Evolutionary conservation across 2,888 invertebrate species (phyloP).

Genomic region (Aproaerema taeniolella): DNA sequence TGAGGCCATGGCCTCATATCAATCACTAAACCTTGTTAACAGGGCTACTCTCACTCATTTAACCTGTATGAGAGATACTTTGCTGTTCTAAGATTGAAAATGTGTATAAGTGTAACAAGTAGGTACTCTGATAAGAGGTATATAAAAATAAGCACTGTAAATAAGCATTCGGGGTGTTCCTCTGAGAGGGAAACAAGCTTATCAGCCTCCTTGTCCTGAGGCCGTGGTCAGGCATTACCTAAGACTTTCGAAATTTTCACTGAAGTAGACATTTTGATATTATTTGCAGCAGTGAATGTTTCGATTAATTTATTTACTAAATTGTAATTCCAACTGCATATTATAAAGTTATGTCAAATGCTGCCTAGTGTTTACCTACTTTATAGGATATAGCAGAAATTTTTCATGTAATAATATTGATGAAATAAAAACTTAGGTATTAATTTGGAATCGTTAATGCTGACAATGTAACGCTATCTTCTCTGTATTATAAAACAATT

Average conservation of each 20-base stretch:
- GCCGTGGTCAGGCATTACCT: conserved; percentile 27
- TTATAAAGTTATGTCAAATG: conserved; percentile 30
- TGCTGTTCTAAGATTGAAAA: too few species aligned
- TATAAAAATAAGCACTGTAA: too few species aligned
- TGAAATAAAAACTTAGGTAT: background rate
- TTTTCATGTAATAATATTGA: background rate
- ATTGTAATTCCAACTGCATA: conserved; percentile 33
- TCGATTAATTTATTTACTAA: conserved; percentile 32
- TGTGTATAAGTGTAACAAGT: too few species aligned
- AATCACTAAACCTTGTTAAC: too few species aligned
- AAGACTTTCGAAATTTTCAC: conserved; percentile 26
- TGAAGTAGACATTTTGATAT: conserved; percentile 19
- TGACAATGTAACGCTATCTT: conserved; percentile 15
- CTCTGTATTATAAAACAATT: conserved; percentile 26
- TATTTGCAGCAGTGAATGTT: conserved; percentile 28
- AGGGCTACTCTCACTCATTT: background rate
- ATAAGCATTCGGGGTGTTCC: conserved; percentile 2
- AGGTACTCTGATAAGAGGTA: too few species aligned
- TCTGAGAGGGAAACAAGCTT: background rate
- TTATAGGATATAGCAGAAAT: background rate
- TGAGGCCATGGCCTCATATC: conserved; percentile 13
- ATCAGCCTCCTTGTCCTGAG: conserved; percentile 10
- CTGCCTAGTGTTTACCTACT: conserved; percentile 36
- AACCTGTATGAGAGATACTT: conserved; percentile 2
- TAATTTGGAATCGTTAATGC: background rate